Evolutionary conservation across 2,113 vertebrate genomes (phyloP).

Genomic region (Tympanuchus pallidicinctus): DNA sequence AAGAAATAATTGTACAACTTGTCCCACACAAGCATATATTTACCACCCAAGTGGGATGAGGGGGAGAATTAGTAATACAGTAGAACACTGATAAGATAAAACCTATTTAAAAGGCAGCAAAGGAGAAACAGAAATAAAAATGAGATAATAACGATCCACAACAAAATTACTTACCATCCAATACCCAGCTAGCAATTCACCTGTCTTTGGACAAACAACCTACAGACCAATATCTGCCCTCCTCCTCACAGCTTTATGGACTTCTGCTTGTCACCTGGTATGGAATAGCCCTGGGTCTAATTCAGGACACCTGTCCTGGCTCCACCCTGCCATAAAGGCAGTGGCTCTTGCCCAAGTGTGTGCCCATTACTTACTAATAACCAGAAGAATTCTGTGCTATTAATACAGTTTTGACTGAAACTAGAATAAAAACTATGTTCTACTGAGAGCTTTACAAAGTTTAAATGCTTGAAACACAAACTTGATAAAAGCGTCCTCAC

Average conservation of each 20-base stretch:
- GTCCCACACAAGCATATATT: not conserved
- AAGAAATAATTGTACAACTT: not conserved
- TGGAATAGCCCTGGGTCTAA: not conserved
- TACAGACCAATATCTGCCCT: no score
- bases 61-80: not conserved
- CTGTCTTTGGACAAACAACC: no score
- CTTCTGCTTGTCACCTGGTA: no score
- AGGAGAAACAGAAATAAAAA: not conserved
- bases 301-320: not conserved
- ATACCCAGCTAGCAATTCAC: not conserved
- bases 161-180: not conserved
- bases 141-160: not conserved
- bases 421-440: not conserved
- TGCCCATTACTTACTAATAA: not conserved
- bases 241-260: not conserved
- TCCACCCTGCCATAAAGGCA: not conserved
- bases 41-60: not conserved
- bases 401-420: not conserved
- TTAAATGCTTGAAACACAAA: not conserved
- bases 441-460: not conserved
- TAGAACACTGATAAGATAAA: not conserved
- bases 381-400: not conserved
- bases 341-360: no score
- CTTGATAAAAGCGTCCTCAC: not conserved
- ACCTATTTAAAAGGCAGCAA: not conserved